These are phyloP conservation scores for Nephrotoma guestfalica DNA, from an alignment of 2,888 invertebrate species.

Conservation along the genomic window DNA sequence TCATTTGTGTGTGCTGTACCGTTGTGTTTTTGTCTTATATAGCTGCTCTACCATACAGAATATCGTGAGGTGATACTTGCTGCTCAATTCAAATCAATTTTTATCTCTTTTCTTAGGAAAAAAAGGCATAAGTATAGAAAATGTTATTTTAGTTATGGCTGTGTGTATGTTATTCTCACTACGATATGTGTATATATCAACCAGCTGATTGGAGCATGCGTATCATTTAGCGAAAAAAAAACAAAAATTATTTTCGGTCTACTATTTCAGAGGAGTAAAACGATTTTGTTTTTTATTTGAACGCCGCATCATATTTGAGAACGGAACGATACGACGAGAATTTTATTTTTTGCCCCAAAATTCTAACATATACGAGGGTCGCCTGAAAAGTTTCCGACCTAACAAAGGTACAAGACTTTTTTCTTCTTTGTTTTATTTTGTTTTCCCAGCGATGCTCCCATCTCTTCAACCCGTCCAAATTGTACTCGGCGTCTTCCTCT, in stretches of 20 bases:
- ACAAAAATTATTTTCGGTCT: not conserved
- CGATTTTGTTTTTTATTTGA: not conserved
- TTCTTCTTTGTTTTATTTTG: no score
- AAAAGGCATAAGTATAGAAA: not conserved
- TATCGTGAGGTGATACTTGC: not conserved
- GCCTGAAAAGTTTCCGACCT: no score
- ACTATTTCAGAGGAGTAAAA: not conserved
- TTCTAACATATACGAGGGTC: not conserved
- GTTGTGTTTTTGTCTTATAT: not conserved
- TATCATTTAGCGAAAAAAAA: not conserved
- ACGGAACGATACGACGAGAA: no score
- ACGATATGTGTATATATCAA: not conserved
- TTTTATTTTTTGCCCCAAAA: not conserved
- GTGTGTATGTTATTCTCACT: not conserved
- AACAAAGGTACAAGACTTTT: no score
- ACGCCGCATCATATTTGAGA: no score
- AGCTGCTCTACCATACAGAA: not conserved
- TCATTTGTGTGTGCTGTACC: not conserved
- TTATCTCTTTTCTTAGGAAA: not conserved
- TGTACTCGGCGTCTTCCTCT: no score
- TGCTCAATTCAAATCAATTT: not conserved
- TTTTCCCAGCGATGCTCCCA: no score
- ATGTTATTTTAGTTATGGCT: not conserved
- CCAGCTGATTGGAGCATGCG: conserved; percentile 5
- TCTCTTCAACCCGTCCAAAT: no score